Conservation (phyloP, 2,888 invertebrate species). For the Stenotaenia linearis region DNA sequence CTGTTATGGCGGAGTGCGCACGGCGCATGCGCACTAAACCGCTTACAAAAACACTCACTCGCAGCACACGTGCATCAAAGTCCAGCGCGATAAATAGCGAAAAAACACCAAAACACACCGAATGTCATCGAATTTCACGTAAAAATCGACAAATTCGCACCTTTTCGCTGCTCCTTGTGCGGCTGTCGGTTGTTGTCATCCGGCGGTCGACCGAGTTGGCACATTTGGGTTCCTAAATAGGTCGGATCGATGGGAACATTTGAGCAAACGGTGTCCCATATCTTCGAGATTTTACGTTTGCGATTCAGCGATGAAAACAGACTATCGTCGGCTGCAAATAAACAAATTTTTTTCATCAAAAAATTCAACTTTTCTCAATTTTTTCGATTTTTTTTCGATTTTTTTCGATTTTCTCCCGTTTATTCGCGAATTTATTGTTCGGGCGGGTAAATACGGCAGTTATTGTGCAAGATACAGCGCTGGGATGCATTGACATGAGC, state of each 20-base stretch:
- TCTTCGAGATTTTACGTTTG: slow-evolving; percentile 36
- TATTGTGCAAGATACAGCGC: not conserved
- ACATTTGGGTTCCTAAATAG: not conserved
- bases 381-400: not conserved
- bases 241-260: slow-evolving; percentile 15
- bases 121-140: too few species aligned
- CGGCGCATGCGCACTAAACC: not conserved
- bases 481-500: not conserved
- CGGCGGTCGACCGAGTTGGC: slow-evolving; percentile 31
- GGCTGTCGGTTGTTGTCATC: slow-evolving; percentile 36
- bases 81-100: not conserved
- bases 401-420: not conserved
- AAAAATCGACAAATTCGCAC: not conserved
- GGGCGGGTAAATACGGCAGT: not conserved
- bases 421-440: not conserved
- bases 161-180: slow-evolving; percentile 36
- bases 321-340: slow-evolving; percentile 29
- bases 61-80: not conserved
- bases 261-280: slow-evolving; percentile 37
- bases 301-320: slow-evolving; percentile 33
- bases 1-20: not conserved
- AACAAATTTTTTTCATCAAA: not conserved
- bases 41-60: not conserved
- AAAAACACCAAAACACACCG: not conserved
- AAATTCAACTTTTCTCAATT: not conserved